Conservation (phyloP, 2,113 vertebrate species). For the Perccottus glenii region DNA sequence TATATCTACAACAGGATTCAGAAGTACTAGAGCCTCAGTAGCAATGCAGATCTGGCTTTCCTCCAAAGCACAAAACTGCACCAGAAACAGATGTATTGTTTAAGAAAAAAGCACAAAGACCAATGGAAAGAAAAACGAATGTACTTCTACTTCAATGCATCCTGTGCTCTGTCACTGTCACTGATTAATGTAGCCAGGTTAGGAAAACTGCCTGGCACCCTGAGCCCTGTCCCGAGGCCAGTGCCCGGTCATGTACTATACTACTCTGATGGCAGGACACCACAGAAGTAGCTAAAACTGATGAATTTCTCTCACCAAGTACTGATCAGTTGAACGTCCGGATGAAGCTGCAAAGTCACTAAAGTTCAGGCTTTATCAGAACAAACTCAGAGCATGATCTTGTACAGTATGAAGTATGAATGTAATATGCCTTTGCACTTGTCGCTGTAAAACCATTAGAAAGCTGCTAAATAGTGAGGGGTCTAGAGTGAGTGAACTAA, state of each 20-base stretch:
- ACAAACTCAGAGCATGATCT: neutral
- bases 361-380: neutral
- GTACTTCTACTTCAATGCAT: too few species aligned
- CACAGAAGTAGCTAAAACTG: constrained; percentile 23
- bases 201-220: constrained; percentile 41
- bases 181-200: constrained; percentile 46
- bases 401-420: neutral
- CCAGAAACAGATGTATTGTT: constrained; percentile 55
- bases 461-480: constrained; percentile 34
- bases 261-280: constrained; percentile 22
- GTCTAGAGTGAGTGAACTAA: constrained; percentile 21
- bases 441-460: constrained; percentile 44
- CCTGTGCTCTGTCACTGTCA: constrained; percentile 22
- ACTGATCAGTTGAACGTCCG: too few species aligned
- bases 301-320: constrained; percentile 14
- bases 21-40: constrained; percentile 22
- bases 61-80: constrained; percentile 48
- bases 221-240: constrained; percentile 17
- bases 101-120: neutral
- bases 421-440: constrained; percentile 37
- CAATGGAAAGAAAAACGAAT: too few species aligned
- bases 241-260: constrained; percentile 6
- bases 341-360: too few species aligned
- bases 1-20: constrained; percentile 22
- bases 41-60: constrained; percentile 27